A percentile compares a stretch with the other conserved stretches of the same genome.
These are phyloP conservation scores for Scolopax mira DNA, from an alignment of 2,113 vertebrate species.

Conservation along the genomic window DNA sequence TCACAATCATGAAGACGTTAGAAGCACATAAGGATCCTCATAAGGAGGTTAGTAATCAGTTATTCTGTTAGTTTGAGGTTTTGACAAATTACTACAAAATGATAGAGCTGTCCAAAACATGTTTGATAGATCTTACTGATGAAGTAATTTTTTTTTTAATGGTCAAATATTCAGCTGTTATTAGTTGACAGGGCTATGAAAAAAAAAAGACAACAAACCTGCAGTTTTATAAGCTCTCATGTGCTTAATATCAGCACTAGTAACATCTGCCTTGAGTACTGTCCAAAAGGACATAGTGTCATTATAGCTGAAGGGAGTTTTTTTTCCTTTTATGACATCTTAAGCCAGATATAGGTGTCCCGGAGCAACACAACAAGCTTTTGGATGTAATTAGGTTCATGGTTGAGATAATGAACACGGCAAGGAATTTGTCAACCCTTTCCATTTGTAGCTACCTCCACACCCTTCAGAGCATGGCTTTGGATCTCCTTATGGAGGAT, in stretches of 20 bases:
- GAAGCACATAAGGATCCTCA: conserved; percentile 95
- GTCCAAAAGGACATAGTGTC: neutral
- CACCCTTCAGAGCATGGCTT: neutral
- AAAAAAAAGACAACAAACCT: fast-evolving
- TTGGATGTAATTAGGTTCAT: neutral
- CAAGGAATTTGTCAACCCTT: neutral
- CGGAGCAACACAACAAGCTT: neutral
- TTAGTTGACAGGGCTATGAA: neutral
- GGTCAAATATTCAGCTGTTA: neutral
- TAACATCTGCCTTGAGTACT: neutral
- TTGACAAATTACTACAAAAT: neutral
- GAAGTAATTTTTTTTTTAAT: neutral
- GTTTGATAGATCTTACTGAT: neutral
- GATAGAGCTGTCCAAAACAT: neutral
- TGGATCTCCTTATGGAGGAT: neutral
- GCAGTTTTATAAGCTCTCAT: neutral
- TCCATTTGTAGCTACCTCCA: neutral
- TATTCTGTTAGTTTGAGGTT: neutral
- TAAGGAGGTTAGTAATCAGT: conserved; percentile 83
- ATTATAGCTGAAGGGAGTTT: neutral
- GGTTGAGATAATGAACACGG: neutral
- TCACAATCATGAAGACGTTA: conserved; percentile 96
- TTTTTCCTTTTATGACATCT: neutral
- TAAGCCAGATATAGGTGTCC: neutral
- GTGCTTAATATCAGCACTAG: neutral